phyloP scores from a whole-genome alignment of 2,888 invertebrate genomes.

The Morpho deidamia region DNA sequence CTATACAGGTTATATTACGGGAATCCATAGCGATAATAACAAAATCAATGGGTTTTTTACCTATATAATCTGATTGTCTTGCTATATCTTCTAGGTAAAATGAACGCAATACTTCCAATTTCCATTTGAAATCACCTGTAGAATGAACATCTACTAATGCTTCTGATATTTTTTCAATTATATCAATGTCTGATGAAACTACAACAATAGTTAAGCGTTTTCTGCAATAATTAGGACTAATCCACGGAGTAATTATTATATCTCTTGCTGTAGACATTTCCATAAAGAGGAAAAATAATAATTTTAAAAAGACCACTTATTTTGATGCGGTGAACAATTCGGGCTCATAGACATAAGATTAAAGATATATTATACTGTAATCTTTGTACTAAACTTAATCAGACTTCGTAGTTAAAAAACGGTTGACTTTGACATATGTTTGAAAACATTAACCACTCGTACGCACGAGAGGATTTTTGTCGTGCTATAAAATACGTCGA shows the following conservation, averaged over 20 bases:
- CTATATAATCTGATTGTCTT: slow-evolving; percentile 48
- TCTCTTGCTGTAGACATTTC: slow-evolving; percentile 51
- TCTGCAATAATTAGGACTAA: slow-evolving; percentile 53
- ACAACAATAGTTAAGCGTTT: slow-evolving; percentile 57
- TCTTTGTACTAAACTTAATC: too few species aligned
- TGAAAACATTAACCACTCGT: too few species aligned
- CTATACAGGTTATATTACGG: slow-evolving; percentile 55
- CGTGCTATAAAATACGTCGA: too few species aligned
- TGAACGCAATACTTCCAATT: slow-evolving; percentile 51
- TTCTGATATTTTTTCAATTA: slow-evolving; percentile 56
- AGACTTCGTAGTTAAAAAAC: too few species aligned
- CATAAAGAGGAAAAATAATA: neutral
- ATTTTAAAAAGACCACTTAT: too few species aligned
- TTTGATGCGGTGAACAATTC: too few species aligned
- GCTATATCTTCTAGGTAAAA: slow-evolving; percentile 51
- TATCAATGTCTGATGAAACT: slow-evolving; percentile 53
- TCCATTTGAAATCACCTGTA: slow-evolving; percentile 55
- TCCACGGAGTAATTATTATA: slow-evolving; percentile 54
- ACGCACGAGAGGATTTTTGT: too few species aligned
- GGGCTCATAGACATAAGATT: too few species aligned
- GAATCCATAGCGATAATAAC: slow-evolving; percentile 61
- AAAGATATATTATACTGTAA: too few species aligned
- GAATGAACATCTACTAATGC: slow-evolving; percentile 52
- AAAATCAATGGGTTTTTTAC: slow-evolving; percentile 60
- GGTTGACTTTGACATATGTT: too few species aligned